phyloP scores from a whole-genome alignment of 1,140 invertebrate species.

The Solenopsis invicta region DNA sequence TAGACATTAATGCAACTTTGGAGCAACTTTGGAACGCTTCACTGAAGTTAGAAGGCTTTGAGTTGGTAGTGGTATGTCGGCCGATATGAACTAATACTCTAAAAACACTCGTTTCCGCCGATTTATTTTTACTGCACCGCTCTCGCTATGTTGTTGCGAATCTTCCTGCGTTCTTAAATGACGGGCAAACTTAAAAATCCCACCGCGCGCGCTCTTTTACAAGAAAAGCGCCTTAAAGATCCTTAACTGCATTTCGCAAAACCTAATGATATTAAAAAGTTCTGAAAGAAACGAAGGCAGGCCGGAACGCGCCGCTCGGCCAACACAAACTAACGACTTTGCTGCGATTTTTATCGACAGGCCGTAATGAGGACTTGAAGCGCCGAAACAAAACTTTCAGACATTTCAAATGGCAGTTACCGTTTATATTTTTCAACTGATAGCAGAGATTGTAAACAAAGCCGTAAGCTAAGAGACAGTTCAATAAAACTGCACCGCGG shows the following conservation, averaged over 20 bases:
- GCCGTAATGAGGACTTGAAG: constrained; percentile 20
- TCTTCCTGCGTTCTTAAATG: constrained; percentile 36
- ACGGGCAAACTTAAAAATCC: constrained; percentile 56
- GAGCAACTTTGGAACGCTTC: constrained; percentile 14
- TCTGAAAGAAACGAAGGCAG: neutral
- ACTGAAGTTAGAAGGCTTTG: neutral
- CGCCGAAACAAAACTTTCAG: constrained; percentile 46
- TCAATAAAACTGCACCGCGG: constrained; percentile 54
- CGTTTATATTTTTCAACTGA: neutral
- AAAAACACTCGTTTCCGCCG: constrained; percentile 1
- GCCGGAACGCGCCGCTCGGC: neutral
- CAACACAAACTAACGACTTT: constrained; percentile 10
- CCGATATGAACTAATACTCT: constrained; percentile 4
- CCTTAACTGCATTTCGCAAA: constrained; percentile 57
- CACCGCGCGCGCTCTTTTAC: constrained; percentile 28
- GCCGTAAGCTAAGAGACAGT: constrained; percentile 45
- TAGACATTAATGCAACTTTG: constrained; percentile 6
- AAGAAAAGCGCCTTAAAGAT: constrained; percentile 57
- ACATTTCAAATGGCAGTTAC: neutral
- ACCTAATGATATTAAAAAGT: constrained; percentile 63
- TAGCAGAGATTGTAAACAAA: constrained; percentile 63
- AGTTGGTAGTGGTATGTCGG: neutral
- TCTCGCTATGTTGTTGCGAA: neutral
- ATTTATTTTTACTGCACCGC: constrained; percentile 25
- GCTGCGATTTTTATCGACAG: constrained; percentile 48